phyloP scores from a whole-genome alignment of 2,797 vertebrate genomes.

The Coracias cyanogaster region DNA sequence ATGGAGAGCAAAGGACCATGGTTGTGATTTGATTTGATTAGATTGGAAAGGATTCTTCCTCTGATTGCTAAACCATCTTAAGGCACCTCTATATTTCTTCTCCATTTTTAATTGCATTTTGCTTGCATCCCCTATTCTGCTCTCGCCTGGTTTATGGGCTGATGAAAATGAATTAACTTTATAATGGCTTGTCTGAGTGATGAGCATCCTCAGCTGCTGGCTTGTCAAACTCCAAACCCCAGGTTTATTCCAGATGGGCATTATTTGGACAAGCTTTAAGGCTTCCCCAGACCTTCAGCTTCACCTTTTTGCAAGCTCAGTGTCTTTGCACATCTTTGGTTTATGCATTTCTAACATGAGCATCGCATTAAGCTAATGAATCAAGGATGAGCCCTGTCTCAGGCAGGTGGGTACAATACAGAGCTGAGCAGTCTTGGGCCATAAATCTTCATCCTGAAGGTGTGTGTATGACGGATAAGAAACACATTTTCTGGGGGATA shows the following conservation, averaged over 20 bases:
- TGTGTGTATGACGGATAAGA: not conserved
- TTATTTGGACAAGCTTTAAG: not conserved
- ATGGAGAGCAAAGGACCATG: accelerated
- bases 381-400: not conserved
- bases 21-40: not conserved
- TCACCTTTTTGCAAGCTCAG: not conserved
- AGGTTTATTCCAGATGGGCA: not conserved
- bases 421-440: not conserved
- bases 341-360: not conserved
- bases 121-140: not conserved
- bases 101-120: not conserved
- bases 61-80: not conserved
- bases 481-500: accelerated
- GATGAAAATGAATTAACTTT: not conserved
- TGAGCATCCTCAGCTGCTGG: not conserved
- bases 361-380: not conserved
- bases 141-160: not conserved
- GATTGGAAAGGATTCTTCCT: not conserved
- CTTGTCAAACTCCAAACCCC: not conserved
- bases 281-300: not conserved
- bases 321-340: not conserved
- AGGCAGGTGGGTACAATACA: not conserved
- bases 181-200: not conserved
- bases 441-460: not conserved
- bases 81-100: accelerated